A percentile compares a stretch with the other conserved stretches of the same genome.
Conservation (phyloP, 2,888 invertebrate species). For the Peribatodes rhomboidaria region DNA sequence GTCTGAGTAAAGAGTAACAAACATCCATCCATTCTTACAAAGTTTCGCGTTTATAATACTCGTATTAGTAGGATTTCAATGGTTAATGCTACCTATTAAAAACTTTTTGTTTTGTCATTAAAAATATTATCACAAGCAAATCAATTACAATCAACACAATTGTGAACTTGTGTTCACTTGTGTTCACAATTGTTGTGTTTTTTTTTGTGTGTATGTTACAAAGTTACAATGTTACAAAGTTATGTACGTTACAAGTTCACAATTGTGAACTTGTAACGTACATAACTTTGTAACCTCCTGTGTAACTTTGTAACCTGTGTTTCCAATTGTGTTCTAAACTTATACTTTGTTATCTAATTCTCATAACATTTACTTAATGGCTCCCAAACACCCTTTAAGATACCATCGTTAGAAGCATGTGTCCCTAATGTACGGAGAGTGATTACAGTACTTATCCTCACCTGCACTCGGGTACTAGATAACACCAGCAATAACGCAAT, state of each 20-base stretch:
- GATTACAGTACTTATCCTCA: conserved; percentile 40
- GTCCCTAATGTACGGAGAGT: conserved; percentile 26
- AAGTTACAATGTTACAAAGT: too few species aligned
- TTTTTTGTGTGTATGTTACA: too few species aligned
- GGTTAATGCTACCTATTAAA: too few species aligned
- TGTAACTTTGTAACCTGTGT: too few species aligned
- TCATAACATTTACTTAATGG: background rate
- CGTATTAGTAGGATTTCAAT: background rate
- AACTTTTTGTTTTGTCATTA: background rate
- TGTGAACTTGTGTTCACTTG: too few species aligned
- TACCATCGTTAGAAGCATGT: conserved; percentile 33
- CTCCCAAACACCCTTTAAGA: background rate
- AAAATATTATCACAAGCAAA: background rate
- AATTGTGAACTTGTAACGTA: too few species aligned
- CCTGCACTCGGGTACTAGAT: conserved; percentile 34
- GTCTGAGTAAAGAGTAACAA: too few species aligned
- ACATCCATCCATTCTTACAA: too few species aligned
- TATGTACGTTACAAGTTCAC: too few species aligned
- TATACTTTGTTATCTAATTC: background rate
- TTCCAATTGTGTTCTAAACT: background rate
- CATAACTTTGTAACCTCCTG: too few species aligned
- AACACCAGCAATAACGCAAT: conserved; percentile 14
- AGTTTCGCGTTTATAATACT: background rate
- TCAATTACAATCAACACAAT: too few species aligned
- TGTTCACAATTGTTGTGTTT: too few species aligned